Conservation (phyloP, 2,797 vertebrate genomes). For the Sebastes iracundus region DNA sequence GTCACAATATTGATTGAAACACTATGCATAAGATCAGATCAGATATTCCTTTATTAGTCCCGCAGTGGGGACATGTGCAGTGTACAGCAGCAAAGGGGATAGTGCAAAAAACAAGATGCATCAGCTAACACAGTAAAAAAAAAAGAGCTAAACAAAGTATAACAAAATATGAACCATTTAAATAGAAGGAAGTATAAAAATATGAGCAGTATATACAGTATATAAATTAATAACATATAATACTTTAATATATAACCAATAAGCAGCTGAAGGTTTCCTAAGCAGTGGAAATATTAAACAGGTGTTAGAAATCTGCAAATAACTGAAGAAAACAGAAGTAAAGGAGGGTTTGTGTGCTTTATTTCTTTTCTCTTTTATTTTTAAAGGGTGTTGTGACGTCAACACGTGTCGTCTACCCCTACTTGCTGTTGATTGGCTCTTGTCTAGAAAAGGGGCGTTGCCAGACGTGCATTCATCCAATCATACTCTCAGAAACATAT, state of each 20-base stretch:
- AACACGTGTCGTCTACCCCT: fast-evolving
- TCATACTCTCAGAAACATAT: neutral
- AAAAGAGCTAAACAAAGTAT: no score
- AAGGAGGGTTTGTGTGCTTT: neutral
- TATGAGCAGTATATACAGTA: no score
- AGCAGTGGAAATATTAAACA: neutral
- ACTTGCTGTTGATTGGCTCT: slow-evolving; percentile 33
- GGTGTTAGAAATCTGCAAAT: neutral
- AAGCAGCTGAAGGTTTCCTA: neutral
- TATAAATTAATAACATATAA: neutral
- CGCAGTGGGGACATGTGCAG: no score
- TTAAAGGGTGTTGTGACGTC: neutral
- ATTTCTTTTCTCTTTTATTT: neutral
- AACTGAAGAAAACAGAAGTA: neutral
- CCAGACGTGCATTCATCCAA: neutral
- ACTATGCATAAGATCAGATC: no score
- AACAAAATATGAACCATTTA: no score
- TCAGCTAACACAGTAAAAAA: no score
- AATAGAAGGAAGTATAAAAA: no score
- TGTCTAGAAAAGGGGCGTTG: neutral
- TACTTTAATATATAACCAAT: neutral
- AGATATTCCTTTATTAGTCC: no score
- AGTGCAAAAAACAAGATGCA: no score
- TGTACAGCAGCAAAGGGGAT: no score
- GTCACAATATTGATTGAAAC: no score